These are phyloP conservation scores for Ganaspis brasiliensis DNA, from an alignment of 2,888 invertebrate genomes.

Conservation along the genomic window DNA sequence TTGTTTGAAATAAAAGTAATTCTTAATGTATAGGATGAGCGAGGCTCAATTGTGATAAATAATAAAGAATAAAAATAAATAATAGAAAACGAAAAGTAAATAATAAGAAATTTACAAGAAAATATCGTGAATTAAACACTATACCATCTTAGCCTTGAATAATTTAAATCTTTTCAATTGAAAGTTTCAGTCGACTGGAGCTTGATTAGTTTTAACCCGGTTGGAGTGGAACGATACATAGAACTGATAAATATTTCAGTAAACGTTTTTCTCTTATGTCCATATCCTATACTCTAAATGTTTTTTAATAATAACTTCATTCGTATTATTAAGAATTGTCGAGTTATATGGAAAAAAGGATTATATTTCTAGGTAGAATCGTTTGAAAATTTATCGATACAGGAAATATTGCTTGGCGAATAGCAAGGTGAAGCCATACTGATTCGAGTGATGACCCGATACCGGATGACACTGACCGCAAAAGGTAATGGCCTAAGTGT, in stretches of 20 bases:
- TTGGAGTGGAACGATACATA: slow-evolving; percentile 6
- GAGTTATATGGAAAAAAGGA: too few species aligned
- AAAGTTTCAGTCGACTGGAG: slow-evolving; percentile 23
- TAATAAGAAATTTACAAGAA: neutral
- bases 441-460: slow-evolving; percentile 59
- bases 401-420: slow-evolving; percentile 60
- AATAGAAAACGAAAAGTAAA: neutral
- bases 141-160: slow-evolving; percentile 17
- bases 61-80: too few species aligned
- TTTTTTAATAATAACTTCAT: neutral
- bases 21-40: too few species aligned
- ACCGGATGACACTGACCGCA: slow-evolving; percentile 63
- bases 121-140: neutral
- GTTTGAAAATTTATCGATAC: slow-evolving; percentile 60
- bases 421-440: slow-evolving; percentile 60
- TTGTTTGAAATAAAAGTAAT: too few species aligned
- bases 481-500: neutral
- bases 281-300: neutral
- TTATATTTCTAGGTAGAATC: too few species aligned
- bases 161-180: slow-evolving; percentile 22
- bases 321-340: neutral
- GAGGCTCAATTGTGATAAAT: too few species aligned
- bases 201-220: slow-evolving; percentile 6
- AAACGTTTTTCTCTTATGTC: neutral
- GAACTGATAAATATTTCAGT: slow-evolving; percentile 19